Evolutionary conservation across 2,113 vertebrate species (phyloP).

Genomic region (Sebastes fasciatus): DNA sequence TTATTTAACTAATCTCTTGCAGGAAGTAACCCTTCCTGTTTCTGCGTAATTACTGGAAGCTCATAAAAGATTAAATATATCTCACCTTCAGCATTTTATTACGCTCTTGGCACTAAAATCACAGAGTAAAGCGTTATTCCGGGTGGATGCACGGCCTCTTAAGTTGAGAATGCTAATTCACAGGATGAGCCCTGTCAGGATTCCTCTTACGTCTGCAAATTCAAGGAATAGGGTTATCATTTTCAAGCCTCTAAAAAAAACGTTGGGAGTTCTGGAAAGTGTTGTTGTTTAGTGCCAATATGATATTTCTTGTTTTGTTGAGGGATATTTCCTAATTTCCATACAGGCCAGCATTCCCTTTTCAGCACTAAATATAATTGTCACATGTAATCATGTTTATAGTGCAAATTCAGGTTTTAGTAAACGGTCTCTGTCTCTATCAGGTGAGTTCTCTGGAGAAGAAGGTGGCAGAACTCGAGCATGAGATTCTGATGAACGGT

Average conservation of each 20-base stretch:
- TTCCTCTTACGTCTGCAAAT: slow-evolving; percentile 8
- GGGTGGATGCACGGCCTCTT: slow-evolving; percentile 4
- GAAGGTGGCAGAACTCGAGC: slow-evolving; percentile 95
- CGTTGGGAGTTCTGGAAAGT: neutral
- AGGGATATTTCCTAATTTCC: neutral
- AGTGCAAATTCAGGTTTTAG: neutral
- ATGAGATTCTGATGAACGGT: slow-evolving; percentile 89
- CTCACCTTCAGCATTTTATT: neutral
- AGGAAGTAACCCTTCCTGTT: neutral
- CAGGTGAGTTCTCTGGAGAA: slow-evolving; percentile 94
- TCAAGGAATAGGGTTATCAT: neutral
- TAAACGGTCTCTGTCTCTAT: slow-evolving; percentile 2
- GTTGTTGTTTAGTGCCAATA: neutral
- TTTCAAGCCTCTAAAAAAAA: neutral
- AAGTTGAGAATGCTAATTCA: slow-evolving; percentile 4
- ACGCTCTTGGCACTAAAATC: neutral
- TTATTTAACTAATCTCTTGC: neutral
- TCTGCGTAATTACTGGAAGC: neutral
- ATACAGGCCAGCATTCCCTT: too few species aligned
- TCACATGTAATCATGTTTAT: neutral
- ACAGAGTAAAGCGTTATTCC: neutral
- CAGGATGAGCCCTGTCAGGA: slow-evolving; percentile 7
- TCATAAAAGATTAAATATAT: neutral
- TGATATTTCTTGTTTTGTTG: neutral
- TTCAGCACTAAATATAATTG: neutral